Evolutionary conservation across 2,113 vertebrate genomes (phyloP).

Genomic region (Megalops atlanticus): DNA sequence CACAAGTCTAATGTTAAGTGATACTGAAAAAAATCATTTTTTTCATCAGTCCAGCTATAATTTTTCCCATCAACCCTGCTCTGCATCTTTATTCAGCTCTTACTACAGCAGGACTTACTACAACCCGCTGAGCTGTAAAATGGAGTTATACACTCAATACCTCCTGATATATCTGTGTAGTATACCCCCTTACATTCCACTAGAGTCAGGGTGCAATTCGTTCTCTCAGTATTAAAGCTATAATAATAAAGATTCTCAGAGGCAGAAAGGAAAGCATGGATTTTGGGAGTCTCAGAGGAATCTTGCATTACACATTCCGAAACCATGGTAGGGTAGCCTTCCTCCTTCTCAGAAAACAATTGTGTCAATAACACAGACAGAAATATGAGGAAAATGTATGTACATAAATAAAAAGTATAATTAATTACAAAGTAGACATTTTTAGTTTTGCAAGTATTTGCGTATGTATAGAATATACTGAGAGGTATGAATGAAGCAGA

Average conservation of each 20-base stretch:
- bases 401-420: too few species aligned
- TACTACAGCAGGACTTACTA: too few species aligned
- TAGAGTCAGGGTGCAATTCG: constrained; percentile 30
- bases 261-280: constrained; percentile 49
- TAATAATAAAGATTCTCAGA: too few species aligned
- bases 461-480: too few species aligned
- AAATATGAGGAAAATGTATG: too few species aligned
- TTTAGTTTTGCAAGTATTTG: too few species aligned
- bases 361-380: too few species aligned
- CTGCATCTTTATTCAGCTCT: background rate
- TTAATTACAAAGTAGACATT: too few species aligned
- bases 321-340: too few species aligned
- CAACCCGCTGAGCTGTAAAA: background rate
- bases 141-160: constrained; percentile 26
- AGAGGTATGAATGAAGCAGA: too few species aligned
- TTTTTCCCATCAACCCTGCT: background rate
- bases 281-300: constrained; percentile 26
- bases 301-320: background rate
- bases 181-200: constrained; percentile 31
- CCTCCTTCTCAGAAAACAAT: too few species aligned
- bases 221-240: constrained; percentile 26
- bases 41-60: background rate
- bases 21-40: background rate
- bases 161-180: constrained; percentile 43
- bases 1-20: background rate